phyloP scores from a whole-genome alignment of 2,113 vertebrate genomes.

The Gambusia affinis region DNA sequence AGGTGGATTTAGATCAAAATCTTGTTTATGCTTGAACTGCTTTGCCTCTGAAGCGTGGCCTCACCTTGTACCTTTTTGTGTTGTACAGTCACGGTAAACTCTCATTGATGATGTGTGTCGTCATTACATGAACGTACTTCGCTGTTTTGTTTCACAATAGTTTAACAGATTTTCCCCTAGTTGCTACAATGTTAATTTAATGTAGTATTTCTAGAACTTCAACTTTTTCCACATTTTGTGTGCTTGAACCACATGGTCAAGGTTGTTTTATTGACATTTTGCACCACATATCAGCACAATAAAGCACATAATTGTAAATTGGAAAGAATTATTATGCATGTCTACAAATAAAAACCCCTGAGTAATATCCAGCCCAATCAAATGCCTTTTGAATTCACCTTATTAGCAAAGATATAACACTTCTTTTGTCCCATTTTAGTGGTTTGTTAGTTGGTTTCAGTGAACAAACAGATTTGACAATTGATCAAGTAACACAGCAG shows the following conservation, averaged over 20 bases:
- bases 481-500: neutral
- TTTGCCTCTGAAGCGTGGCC: constrained; percentile 37
- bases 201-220: neutral
- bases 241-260: neutral
- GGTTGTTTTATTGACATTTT: neutral
- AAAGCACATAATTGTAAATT: neutral
- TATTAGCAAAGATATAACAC: neutral
- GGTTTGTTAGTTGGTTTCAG: neutral
- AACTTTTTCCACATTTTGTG: neutral
- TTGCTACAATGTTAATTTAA: neutral
- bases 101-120: constrained; percentile 7
- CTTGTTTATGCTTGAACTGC: constrained; percentile 49
- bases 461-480: neutral
- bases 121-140: neutral
- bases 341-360: neutral
- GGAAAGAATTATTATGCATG: neutral
- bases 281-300: neutral
- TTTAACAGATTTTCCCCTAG: neutral
- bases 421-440: neutral
- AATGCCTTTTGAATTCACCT: neutral
- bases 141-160: constrained; percentile 5
- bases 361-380: neutral
- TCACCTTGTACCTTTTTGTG: constrained; percentile 24
- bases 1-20: constrained; percentile 43
- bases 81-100: constrained; percentile 5